Percentiles rank a stretch among this genome's conserved stretches.
Evolutionary conservation across 2,888 invertebrate species (phyloP).

Genomic region (Lasioglossum vierecki): DNA sequence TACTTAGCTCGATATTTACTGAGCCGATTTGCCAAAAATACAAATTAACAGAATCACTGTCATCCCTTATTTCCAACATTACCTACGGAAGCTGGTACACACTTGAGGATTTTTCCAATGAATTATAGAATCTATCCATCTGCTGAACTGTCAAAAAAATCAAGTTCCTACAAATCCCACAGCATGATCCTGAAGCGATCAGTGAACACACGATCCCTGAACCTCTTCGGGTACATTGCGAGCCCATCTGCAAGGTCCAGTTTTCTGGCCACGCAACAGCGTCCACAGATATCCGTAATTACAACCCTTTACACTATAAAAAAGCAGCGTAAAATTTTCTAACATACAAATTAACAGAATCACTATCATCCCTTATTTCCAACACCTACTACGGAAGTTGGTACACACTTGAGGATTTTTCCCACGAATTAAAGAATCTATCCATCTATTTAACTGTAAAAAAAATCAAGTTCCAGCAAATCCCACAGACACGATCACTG

Average conservation of each 20-base stretch:
- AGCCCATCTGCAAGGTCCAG: not conserved
- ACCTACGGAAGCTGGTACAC: not conserved
- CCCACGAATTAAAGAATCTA: too few relatives aligned
- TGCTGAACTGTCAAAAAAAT: too few relatives aligned
- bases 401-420: too few relatives aligned
- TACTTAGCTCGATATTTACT: conserved; percentile 19
- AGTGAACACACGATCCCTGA: not conserved
- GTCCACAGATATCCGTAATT: conserved; percentile 29
- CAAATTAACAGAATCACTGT: not conserved
- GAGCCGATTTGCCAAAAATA: not conserved
- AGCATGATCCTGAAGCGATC: not conserved
- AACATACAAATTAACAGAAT: too few relatives aligned
- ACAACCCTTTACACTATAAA: conserved; percentile 28
- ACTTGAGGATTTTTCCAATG: not conserved
- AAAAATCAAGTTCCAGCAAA: not conserved
- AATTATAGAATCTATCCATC: not conserved
- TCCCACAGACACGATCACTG: not conserved
- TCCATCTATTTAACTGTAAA: too few relatives aligned
- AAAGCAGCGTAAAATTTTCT: too few relatives aligned
- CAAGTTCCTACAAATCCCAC: too few relatives aligned
- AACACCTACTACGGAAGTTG: too few relatives aligned
- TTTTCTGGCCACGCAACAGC: not conserved
- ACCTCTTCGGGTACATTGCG: not conserved
- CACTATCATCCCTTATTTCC: too few relatives aligned
- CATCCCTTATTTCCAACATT: not conserved